These are phyloP conservation scores for Hyalella azteca DNA, from an alignment of 2,888 invertebrate genomes.

Conservation along the genomic window DNA sequence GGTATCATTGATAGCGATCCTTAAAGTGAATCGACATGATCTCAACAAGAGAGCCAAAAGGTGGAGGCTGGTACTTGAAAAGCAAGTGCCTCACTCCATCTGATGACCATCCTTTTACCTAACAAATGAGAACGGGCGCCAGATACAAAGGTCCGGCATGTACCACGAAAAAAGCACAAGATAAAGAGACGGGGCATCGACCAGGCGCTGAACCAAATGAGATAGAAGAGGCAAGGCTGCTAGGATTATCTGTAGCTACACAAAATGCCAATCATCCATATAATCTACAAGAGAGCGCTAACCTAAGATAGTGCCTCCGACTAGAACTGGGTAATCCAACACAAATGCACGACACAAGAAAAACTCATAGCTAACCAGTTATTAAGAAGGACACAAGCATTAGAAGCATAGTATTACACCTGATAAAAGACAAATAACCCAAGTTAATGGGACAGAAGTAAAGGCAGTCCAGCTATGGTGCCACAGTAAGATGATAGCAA, in stretches of 20 bases:
- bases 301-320: conserved; percentile 36
- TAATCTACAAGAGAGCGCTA: conserved; percentile 32
- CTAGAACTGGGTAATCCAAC: conserved; percentile 35
- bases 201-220: neutral
- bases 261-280: conserved; percentile 37
- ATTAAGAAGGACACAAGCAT: conserved; percentile 33
- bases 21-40: neutral
- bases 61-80: neutral
- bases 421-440: conserved; percentile 13
- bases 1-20: too few species aligned
- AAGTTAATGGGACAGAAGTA: conserved; percentile 23
- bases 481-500: conserved; percentile 16
- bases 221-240: conserved; percentile 11
- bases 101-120: neutral
- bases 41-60: neutral
- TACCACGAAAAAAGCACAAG: conserved; percentile 16
- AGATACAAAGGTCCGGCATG: neutral
- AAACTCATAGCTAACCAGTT: conserved; percentile 31
- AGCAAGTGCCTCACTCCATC: conserved; percentile 1
- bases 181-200: conserved; percentile 22
- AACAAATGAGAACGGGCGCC: neutral
- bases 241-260: conserved; percentile 35
- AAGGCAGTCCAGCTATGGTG: conserved; percentile 33
- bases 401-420: conserved; percentile 36
- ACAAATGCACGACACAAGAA: conserved; percentile 35